Base-by-base conservation (phyloP, 2,113 vertebrate species). In the Tympanuchus pallidicinctus region DNA sequence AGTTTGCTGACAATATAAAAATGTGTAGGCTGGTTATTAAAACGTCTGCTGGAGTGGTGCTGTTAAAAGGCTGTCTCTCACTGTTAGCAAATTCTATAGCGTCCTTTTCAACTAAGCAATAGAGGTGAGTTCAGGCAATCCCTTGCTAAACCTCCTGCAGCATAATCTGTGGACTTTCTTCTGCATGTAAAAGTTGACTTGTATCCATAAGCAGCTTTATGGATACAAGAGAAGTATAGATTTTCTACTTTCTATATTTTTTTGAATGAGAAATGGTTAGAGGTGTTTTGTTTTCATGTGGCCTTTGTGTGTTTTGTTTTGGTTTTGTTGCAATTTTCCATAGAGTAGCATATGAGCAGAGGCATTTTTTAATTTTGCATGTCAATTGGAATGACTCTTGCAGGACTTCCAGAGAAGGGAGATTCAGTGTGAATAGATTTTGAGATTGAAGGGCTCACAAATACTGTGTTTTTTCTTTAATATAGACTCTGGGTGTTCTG, bases 1-100 rank as follows among this genome's bases (percentile, higher is more conserved):
- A 91, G 80, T 80, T 52, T 91, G 86, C 88, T 77, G 86, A 88
- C 92, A 74, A 2, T 56, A 72, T 77, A 38, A 74, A 86, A 71
- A 71, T 61, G 22, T 30, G 78, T 75, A 36, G 87, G 71, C 82
- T 90, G 88, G 7, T 82, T 89, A 71, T 82, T 82, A 72, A 92
- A 87, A 56, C 47, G 82, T 50, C 6, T 38, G 36, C 43, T 71
- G 82, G 89, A 56, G 69, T 89, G 78, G 80, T 80, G 32, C 61
- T 59, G 25, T 54, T 77, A 27, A 64, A 56, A 63, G 54, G 25
- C n/a, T 89, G 66, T n/a, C 59, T 57, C 85, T 76, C 34, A 3
- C 42, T 30, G 1, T 32, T 80, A 70, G 50, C 45, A 30, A 1
- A 67, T 85, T 82, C 40, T 90, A 60, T 34, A 43, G 22, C 30